Base-by-base conservation (phyloP, 2,888 invertebrate genomes). In the Nymphalis c-album region DNA sequence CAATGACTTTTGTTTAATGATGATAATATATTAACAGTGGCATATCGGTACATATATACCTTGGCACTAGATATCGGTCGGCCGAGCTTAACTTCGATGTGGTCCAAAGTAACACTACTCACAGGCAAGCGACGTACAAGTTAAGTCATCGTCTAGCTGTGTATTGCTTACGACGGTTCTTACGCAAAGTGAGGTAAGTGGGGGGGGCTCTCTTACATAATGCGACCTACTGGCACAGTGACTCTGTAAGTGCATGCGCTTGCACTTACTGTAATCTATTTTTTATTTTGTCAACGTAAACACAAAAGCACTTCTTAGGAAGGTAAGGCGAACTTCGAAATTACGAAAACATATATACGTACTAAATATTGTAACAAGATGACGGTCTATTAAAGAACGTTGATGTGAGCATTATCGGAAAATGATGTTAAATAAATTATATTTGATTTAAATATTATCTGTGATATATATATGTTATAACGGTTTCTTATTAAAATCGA, bases 221-320 rank as follows among this genome's bases (percentile, higher is more conserved):
- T 72, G 73, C 83, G 90, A 88, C 90, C 90, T 78, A 90, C 74
- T 90, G 85, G 85, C 90, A 86, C 81, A 90, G 84, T 90, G 90
- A 90, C 90, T 89, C 83, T 82, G 83, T 79, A 78, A 75, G 80
- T 81, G 79, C 79, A 83, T 75, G 82, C 78, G 81, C 79, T 80
- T 83, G 85, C 83, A 82, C 76, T 67, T 60, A 71, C 68, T 73
- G 64, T 69, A 78, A 78, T 80, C 80, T 84, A 80, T 78, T 79
- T 82, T 79, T 79, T 81, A 60, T 62, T 67, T 65, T 59, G 55
- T 31, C 51, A 60, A 47, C 26, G 18, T 65, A 51, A 63, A 60
- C 40, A 68, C 66, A 58, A 55, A 46, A 63, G 35, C 45, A 18
- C 7, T 59, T 22, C 22, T 46, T 46, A 46, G 16, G 20, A 50